Evolutionary conservation across 2,797 vertebrate species (phyloP).

Genomic region (Aulostomus chinensis): DNA sequence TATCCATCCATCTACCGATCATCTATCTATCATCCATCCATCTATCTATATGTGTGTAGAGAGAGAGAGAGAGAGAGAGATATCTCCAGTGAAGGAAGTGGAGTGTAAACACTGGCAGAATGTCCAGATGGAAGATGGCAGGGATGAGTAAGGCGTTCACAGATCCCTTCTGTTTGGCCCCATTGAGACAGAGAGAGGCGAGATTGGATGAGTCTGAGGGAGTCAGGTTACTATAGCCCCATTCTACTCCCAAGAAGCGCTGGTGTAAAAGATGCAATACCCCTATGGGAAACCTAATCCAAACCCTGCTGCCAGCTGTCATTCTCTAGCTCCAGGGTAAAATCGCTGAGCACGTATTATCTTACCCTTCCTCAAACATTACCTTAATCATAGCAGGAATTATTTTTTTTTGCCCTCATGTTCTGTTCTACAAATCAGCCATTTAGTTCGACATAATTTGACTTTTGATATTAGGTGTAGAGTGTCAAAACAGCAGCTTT

Average conservation of each 20-base stretch:
- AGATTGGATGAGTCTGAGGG: constrained; percentile 75
- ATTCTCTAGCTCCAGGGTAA: constrained; percentile 69
- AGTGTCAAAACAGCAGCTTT: too few species aligned
- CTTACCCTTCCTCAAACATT: constrained; percentile 69
- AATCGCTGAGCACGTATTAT: constrained; percentile 73
- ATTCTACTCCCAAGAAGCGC: constrained; percentile 68
- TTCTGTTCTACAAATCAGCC: constrained; percentile 12
- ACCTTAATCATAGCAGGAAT: constrained; percentile 63
- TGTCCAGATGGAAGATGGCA: constrained; percentile 78
- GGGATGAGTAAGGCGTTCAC: constrained; percentile 71
- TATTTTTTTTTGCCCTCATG: constrained; percentile 27
- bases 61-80: too few species aligned
- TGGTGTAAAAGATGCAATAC: constrained; percentile 77
- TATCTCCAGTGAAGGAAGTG: constrained; percentile 53
- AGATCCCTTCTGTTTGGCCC: constrained; percentile 74
- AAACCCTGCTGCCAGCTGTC: constrained; percentile 77
- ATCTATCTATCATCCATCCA: too few species aligned
- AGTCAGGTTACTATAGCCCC: constrained; percentile 74
- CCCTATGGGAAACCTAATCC: constrained; percentile 79
- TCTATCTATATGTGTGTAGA: too few species aligned
- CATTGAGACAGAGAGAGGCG: constrained; percentile 67
- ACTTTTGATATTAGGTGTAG: too few species aligned
- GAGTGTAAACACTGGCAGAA: constrained; percentile 56
- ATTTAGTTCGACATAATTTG: constrained; percentile 19
- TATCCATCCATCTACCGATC: too few species aligned